These are phyloP conservation scores for Tanypteryx hageni DNA, from an alignment of 2,888 invertebrate species.

Conservation along the genomic window DNA sequence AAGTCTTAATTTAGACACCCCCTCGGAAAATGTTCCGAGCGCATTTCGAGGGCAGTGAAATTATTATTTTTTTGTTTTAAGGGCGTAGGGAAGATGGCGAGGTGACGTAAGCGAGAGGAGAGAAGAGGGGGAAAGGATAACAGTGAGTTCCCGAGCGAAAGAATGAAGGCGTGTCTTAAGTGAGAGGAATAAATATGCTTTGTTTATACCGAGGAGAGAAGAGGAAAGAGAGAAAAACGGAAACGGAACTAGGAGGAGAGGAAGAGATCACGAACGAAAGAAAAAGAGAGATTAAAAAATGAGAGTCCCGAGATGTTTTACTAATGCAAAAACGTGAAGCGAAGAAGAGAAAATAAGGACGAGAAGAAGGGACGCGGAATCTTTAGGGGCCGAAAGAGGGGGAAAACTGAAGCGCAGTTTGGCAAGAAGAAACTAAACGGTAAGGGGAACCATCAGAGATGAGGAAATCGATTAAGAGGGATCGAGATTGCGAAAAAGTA, in stretches of 20 bases:
- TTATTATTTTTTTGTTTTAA: background rate
- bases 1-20: background rate
- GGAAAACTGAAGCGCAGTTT: too few relatives aligned
- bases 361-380: too few relatives aligned
- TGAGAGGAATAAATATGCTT: background rate
- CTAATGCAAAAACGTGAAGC: too few relatives aligned
- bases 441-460: too few relatives aligned
- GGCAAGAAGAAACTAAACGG: too few relatives aligned
- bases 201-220: background rate
- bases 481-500: too few relatives aligned
- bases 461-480: too few relatives aligned
- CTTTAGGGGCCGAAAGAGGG: too few relatives aligned
- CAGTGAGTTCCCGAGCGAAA: background rate
- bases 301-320: too few relatives aligned
- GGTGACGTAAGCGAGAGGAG: background rate
- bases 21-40: background rate
- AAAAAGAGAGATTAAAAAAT: background rate
- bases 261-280: background rate
- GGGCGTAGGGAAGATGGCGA: background rate
- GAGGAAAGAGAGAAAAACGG: constrained; percentile 45
- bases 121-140: background rate
- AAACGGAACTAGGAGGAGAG: background rate
- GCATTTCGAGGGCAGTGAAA: background rate
- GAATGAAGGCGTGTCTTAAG: background rate
- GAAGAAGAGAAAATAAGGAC: too few relatives aligned